Evolutionary conservation across 2,888 invertebrate genomes (phyloP).

Genomic region (Temnothorax unifasciatus): DNA sequence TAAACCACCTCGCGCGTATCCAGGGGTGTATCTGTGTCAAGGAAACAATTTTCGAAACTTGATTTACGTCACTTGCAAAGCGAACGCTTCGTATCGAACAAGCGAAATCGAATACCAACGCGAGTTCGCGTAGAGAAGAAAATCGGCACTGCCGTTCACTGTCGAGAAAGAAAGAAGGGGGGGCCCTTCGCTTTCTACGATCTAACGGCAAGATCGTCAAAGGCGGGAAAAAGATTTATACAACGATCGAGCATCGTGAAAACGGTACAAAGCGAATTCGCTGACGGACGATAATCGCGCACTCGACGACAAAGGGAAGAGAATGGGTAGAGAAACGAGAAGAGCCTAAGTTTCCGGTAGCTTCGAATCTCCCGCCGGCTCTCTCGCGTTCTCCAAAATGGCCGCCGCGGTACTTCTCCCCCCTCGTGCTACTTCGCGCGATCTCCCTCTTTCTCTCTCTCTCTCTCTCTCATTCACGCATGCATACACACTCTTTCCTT

Average conservation of each 20-base stretch:
- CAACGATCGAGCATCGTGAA: not conserved
- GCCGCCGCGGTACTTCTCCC: slow-evolving; percentile 70
- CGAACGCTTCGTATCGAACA: slow-evolving; percentile 11
- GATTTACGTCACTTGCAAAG: slow-evolving; percentile 13
- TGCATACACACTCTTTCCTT: slow-evolving; percentile 14
- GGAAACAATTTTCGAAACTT: slow-evolving; percentile 3
- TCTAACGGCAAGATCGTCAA: slow-evolving; percentile 12
- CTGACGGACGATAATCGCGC: slow-evolving; percentile 11
- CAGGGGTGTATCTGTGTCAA: not conserved
- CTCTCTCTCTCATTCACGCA: slow-evolving; percentile 23
- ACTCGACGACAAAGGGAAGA: slow-evolving; percentile 44
- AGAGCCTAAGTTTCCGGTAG: slow-evolving; percentile 48
- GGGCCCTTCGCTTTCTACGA: not conserved
- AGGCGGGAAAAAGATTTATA: not conserved
- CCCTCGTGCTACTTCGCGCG: slow-evolving; percentile 36
- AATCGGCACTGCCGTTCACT: slow-evolving; percentile 14
- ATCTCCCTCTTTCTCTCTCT: slow-evolving; percentile 33
- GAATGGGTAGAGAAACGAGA: slow-evolving; percentile 40
- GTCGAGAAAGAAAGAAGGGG: slow-evolving; percentile 3
- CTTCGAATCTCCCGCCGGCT: slow-evolving; percentile 78
- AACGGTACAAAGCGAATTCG: not conserved
- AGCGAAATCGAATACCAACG: slow-evolving; percentile 10
- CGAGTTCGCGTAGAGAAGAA: slow-evolving; percentile 8
- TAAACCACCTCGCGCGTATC: not conserved
- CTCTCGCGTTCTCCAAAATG: slow-evolving; percentile 83